Evolutionary conservation across 2,888 invertebrate genomes (phyloP), one percentile per base, ranked within the genome.

Genomic region (Eumerus sabulonum): DNA sequence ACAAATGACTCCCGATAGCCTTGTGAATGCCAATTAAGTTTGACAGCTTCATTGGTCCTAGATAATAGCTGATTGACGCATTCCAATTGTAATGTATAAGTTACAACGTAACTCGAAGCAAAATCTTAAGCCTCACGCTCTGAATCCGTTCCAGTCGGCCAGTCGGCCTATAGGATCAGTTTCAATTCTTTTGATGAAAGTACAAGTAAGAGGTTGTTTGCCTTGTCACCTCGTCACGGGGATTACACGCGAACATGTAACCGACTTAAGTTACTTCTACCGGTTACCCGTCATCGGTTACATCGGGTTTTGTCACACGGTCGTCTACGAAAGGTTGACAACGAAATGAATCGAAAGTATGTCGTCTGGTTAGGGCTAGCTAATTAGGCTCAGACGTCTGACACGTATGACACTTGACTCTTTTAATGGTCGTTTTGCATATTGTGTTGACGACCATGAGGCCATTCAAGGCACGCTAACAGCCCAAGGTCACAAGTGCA

Each of bases 191-290:
- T 27, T 27, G 27, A 27, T 27, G 27, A 27, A 27, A 27, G 27
- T 27, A 27, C 27, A 71, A 77, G 77, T 77, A 77, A 73, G 59
- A 77, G 77, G 77, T 47, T 45, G 77, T 19, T 77, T 17, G 67
- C 77, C 77, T 77, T 77, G 77, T 51, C 53, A 16, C 12, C 40
- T 36, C 62, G 56, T 67, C 47, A 62, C 57, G 56, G 38, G 70
- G 62, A 42, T 59, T 66, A 71, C 57, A 63, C 63, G 36, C 68
- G 19, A 11, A 42, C 67, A 57, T 67, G 57, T 56, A 77, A 57
- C 66, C 42, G 64, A 11, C 72, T 77, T 40, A 44, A 53, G 67
- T 77, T 77, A 77, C 77, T 57, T 53, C 14, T 67, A 44, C 56
- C 36, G 59, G 63, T 72, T 67, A 67, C 62, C 67, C 67, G 67